These are phyloP conservation scores for Enhydra lutris DNA, from an alignment of 2,113 vertebrate species.

Conservation along the genomic window DNA sequence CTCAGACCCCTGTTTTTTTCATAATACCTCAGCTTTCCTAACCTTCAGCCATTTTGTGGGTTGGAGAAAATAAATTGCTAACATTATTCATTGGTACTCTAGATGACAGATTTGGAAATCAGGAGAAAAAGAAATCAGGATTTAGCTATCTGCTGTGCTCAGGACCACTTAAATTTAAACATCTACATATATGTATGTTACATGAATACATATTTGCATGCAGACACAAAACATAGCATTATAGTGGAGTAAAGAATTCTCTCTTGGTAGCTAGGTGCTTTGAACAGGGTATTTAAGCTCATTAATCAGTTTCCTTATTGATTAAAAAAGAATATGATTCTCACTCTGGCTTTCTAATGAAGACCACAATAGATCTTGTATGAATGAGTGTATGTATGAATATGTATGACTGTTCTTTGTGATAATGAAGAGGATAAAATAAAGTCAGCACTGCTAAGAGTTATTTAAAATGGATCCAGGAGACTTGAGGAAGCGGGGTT, in stretches of 20 bases:
- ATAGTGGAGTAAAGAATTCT: neutral
- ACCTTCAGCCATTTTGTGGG: neutral
- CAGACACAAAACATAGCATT: neutral
- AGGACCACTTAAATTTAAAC: neutral
- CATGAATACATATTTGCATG: neutral
- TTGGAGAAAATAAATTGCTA: neutral
- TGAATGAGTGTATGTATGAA: neutral
- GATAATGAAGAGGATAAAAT: neutral
- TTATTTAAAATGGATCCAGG: neutral
- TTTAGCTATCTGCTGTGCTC: neutral
- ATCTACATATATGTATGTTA: neutral
- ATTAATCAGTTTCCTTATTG: neutral
- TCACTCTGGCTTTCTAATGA: neutral
- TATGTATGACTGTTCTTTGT: neutral
- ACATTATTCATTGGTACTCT: neutral
- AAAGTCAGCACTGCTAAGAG: neutral
- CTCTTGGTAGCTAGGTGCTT: neutral
- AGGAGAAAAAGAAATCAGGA: neutral
- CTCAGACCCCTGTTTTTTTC: neutral
- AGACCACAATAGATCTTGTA: neutral
- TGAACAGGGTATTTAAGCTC: neutral
- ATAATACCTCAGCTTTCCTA: neutral
- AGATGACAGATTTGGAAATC: neutral
- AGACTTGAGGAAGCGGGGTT: too few species aligned
- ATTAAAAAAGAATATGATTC: neutral